phyloP scores from a whole-genome alignment of 2,888 invertebrate species.

The Erannis defoliaria region DNA sequence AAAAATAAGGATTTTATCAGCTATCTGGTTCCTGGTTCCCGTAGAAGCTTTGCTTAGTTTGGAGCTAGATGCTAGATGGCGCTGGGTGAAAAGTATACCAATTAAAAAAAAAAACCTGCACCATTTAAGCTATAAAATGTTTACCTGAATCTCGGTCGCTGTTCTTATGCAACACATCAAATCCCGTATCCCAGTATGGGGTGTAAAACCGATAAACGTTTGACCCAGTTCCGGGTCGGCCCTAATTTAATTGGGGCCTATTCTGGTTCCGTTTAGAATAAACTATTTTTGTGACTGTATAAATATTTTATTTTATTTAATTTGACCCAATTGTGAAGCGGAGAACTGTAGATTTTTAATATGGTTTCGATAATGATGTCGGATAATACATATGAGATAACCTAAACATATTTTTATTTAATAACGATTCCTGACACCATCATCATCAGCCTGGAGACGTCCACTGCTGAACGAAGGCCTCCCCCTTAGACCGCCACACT shows the following conservation, averaged over 20 bases:
- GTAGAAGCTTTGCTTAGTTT: too few relatives aligned
- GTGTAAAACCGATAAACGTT: constrained; percentile 41
- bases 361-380: not conserved
- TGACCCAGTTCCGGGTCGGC: constrained; percentile 46
- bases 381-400: too few relatives aligned
- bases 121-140: not conserved
- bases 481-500: too few relatives aligned
- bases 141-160: not conserved
- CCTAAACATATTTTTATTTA: too few relatives aligned
- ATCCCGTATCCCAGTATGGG: constrained; percentile 8
- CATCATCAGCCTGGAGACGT: too few relatives aligned
- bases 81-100: too few relatives aligned
- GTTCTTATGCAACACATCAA: constrained; percentile 1
- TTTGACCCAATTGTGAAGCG: constrained; percentile 15
- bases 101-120: too few relatives aligned
- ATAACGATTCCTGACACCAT: too few relatives aligned
- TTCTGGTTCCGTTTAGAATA: constrained; percentile 38
- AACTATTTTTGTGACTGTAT: constrained; percentile 43
- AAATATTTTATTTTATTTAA: constrained; percentile 32
- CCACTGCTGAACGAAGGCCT: too few relatives aligned
- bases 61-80: too few relatives aligned
- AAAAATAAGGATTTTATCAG: too few relatives aligned
- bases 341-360: not conserved
- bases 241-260: constrained; percentile 51
- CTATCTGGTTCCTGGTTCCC: too few relatives aligned